Evolutionary conservation across 2,888 invertebrate species (phyloP), one percentile per base, ranked within the genome.

Genomic region (Chorisops tibialis): DNA sequence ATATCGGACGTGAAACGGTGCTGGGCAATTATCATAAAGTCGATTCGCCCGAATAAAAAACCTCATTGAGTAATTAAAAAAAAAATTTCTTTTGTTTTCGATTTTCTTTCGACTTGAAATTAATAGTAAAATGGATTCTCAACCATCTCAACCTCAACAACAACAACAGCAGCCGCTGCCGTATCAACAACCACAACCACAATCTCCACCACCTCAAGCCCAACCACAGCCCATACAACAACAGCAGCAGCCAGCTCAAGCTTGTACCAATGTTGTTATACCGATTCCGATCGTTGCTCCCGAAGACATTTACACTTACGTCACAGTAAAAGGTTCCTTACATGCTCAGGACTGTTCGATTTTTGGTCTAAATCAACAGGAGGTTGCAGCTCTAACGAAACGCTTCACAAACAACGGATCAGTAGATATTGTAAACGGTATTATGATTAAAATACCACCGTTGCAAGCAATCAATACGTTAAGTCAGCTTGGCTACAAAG

Each of bases 251-350:
- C 66, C 63, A 12, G 67, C n/a, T 24, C 69, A 59, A 45, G 50
- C 68, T 24, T 61, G 63, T 50, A 54, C 70, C 35, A 77, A 75
- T 69, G 74, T 77, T 66, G 76, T 77, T 49, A 76, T 82, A 75
- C 76, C 78, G 1, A 75, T 79, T 56, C 78, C 79, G 45, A 73
- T 79, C 48, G 70, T 78, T 16, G 70, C 73, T 63, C 72, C 63
- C 69, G 84, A 84, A 70, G 86, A 85, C 67, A 83, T 81, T 68
- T 86, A 82, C 74, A 84, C 85, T 64, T 92, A 92, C 76, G 81
- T 89, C 69, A 89, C 88, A 65, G 85, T 91, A 50, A 91, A 90
- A 78, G 91, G 87, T 38, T 91, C 90, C 4, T 78, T 91, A 63
- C 87, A 90, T 80, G 85, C 89, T 66, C 77, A 79, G 66, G 88